These are phyloP conservation scores for Uropetala carovei DNA, from an alignment of 2,888 invertebrate genomes.

Conservation along the genomic window DNA sequence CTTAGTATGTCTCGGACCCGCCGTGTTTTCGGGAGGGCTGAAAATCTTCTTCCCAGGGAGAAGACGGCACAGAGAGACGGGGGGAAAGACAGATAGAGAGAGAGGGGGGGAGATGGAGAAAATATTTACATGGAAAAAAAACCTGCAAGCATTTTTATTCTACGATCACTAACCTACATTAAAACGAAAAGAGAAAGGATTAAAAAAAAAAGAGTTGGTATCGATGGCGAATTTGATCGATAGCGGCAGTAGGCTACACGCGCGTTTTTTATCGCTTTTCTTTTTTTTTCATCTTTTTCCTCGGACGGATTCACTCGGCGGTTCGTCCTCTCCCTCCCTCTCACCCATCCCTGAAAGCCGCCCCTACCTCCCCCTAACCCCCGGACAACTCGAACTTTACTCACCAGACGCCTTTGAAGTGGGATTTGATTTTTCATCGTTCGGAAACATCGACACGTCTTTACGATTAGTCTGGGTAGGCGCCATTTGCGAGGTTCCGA, in stretches of 20 bases:
- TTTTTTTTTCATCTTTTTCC: neutral
- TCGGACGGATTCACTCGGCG: neutral
- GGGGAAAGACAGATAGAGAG: neutral
- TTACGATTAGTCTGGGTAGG: neutral
- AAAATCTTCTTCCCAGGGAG: no score
- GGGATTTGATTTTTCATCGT: neutral
- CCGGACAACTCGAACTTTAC: neutral
- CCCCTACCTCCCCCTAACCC: neutral
- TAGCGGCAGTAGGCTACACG: neutral
- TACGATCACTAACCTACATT: neutral
- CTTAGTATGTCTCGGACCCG: conserved; percentile 39
- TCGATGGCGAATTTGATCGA: neutral
- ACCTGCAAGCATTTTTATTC: neutral
- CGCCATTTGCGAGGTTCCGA: neutral
- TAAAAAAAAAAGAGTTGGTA: neutral
- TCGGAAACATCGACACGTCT: neutral
- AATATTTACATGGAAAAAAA: neutral
- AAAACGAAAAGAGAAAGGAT: neutral
- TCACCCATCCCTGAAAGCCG: no score
- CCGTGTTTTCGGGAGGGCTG: neutral
- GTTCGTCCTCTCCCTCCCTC: no score
- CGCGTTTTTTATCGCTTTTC: neutral
- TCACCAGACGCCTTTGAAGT: neutral
- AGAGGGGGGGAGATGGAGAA: neutral
- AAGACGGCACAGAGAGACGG: neutral